phyloP scores from a whole-genome alignment of 2,888 invertebrate species.

The Melieria crassipennis region DNA sequence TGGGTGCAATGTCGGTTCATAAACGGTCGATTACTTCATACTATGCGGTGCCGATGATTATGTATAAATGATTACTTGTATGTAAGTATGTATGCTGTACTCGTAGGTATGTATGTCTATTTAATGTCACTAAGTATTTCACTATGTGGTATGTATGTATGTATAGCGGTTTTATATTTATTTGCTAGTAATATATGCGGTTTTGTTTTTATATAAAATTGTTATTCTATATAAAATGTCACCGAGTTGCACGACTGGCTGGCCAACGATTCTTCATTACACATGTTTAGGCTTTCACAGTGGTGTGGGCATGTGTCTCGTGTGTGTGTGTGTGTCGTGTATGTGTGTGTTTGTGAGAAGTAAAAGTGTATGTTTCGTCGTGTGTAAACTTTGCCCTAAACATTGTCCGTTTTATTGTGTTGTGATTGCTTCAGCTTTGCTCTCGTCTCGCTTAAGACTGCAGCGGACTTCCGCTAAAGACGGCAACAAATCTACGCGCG shows the following conservation, averaged over 20 bases:
- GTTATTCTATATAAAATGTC: constrained; percentile 33
- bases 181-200: constrained; percentile 12
- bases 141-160: constrained; percentile 12
- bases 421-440: constrained; percentile 38
- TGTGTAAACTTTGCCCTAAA: constrained; percentile 2
- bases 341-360: background rate
- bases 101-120: constrained; percentile 16
- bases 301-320: constrained; percentile 11
- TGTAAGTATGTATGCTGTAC: constrained; percentile 43
- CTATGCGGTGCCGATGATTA: constrained; percentile 63
- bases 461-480: no score
- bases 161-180: background rate
- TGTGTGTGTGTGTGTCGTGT: background rate
- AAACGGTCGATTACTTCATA: constrained; percentile 49
- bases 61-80: constrained; percentile 56
- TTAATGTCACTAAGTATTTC: constrained; percentile 8
- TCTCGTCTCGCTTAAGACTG: no score
- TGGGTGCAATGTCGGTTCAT: background rate
- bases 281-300: constrained; percentile 27
- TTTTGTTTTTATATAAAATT: constrained; percentile 32
- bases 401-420: background rate
- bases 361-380: no score
- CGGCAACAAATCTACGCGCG: no score
- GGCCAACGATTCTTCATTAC: constrained; percentile 15
- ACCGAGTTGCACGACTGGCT: no score